A percentile compares a stretch with the other conserved stretches of the same genome.
Conservation (phyloP, 2,113 vertebrate genomes). For the Aspidoscelis tigris region DNA sequence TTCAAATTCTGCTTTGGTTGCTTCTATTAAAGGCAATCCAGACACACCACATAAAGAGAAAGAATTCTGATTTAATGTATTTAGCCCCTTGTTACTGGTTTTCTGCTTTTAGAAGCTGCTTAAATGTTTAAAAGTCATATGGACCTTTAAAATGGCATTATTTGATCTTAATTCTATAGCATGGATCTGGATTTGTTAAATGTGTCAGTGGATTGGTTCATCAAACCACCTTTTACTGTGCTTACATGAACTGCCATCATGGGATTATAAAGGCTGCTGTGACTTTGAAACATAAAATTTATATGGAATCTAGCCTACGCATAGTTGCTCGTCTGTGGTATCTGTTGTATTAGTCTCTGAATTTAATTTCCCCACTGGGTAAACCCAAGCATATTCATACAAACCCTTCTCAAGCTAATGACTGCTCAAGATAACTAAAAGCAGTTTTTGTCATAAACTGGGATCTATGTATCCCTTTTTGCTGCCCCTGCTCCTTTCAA, state of each 20-base stretch:
- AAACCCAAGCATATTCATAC: background rate
- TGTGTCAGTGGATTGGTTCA: constrained; percentile 42
- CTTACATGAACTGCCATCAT: background rate
- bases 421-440: background rate
- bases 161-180: constrained; percentile 19
- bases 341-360: too few relatives aligned
- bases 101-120: constrained; percentile 33
- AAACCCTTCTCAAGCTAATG: background rate
- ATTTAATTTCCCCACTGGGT: background rate
- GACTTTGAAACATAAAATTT: background rate
- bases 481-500: background rate
- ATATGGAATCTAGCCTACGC: background rate
- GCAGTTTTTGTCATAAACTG: too few relatives aligned
- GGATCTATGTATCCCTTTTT: background rate
- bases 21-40: background rate
- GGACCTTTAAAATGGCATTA: constrained; percentile 28
- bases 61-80: background rate
- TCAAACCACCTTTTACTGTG: constrained; percentile 9
- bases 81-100: constrained; percentile 1
- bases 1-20: background rate
- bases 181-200: constrained; percentile 36
- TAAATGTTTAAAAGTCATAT: background rate
- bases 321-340: background rate
- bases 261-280: background rate
- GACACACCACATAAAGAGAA: background rate